phyloP scores from a whole-genome alignment of 2,797 vertebrate genomes.

The Coranthus polyacanthus region DNA sequence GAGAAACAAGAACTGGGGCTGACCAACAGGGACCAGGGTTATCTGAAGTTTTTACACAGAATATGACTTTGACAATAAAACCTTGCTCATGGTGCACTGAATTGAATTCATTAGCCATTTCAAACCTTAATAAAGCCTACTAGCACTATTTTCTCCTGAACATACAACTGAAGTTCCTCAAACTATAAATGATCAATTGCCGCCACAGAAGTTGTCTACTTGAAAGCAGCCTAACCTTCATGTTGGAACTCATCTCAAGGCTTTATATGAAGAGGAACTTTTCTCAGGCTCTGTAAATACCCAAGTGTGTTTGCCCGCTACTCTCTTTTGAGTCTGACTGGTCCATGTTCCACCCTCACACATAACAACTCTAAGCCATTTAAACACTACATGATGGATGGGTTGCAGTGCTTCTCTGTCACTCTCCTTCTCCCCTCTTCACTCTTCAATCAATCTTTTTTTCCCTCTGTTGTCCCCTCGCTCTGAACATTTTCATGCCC shows the following conservation, averaged over 20 bases:
- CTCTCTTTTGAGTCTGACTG: slow-evolving; percentile 48
- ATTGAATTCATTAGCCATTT: slow-evolving; percentile 6
- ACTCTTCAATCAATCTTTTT: slow-evolving; percentile 63
- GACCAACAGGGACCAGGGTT: slow-evolving; percentile 46
- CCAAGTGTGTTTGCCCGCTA: slow-evolving; percentile 17
- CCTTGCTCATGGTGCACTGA: neutral
- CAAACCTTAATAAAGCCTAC: slow-evolving; percentile 1
- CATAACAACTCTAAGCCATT: slow-evolving; percentile 57
- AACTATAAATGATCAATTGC: slow-evolving; percentile 9
- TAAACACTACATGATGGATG: slow-evolving; percentile 74
- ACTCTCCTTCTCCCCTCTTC: slow-evolving; percentile 52
- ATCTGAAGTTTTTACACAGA: slow-evolving; percentile 50
- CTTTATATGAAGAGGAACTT: slow-evolving; percentile 33
- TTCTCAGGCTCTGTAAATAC: slow-evolving; percentile 17
- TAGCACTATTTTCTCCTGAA: neutral
- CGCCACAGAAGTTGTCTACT: neutral
- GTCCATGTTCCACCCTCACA: slow-evolving; percentile 52
- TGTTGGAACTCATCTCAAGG: slow-evolving; percentile 7
- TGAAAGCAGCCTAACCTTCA: neutral
- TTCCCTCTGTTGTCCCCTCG: slow-evolving; percentile 24
- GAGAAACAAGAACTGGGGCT: slow-evolving; percentile 49
- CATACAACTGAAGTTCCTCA: slow-evolving; percentile 14
- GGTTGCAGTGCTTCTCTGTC: slow-evolving; percentile 42
- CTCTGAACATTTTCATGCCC: slow-evolving; percentile 46
- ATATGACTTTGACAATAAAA: slow-evolving; percentile 31